phyloP scores from a whole-genome alignment of 1,140 invertebrate genomes.

The Ceratitis capitata region DNA sequence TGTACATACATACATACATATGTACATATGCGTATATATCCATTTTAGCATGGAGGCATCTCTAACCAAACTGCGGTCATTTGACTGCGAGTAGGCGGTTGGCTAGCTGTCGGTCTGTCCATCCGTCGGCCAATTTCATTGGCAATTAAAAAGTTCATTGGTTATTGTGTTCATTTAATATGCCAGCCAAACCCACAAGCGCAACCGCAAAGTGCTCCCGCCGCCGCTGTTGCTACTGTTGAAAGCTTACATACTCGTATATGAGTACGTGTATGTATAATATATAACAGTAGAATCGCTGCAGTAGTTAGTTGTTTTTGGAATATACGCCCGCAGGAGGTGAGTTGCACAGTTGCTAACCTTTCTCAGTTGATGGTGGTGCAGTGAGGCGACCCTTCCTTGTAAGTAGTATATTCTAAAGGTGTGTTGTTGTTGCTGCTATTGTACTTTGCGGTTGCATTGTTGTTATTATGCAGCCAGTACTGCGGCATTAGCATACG shows the following conservation, averaged over 20 bases:
- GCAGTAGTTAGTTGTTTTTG: neutral
- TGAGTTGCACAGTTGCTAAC: neutral
- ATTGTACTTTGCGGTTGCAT: neutral
- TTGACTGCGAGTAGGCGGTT: neutral
- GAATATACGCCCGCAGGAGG: neutral
- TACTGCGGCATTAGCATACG: conserved; percentile 27
- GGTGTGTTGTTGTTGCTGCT: neutral
- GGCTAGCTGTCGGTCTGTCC: neutral
- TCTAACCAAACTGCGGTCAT: neutral
- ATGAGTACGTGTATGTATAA: no score
- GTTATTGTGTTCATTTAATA: conserved; percentile 41
- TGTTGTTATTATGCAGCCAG: neutral
- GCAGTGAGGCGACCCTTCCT: neutral
- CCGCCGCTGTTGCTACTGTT: conserved; percentile 26
- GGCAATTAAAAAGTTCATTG: conserved; percentile 43
- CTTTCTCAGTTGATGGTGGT: neutral
- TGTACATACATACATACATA: no score
- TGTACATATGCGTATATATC: neutral
- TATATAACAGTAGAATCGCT: neutral
- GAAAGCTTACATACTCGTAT: no score
- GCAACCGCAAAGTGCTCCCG: conserved; percentile 35
- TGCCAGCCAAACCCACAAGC: conserved; percentile 39
- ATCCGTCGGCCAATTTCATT: conserved; percentile 13
- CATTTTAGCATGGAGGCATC: neutral
- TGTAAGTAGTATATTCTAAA: neutral